phyloP scores from a whole-genome alignment of 2,888 invertebrate species.

The Cosmopolites sordidus region DNA sequence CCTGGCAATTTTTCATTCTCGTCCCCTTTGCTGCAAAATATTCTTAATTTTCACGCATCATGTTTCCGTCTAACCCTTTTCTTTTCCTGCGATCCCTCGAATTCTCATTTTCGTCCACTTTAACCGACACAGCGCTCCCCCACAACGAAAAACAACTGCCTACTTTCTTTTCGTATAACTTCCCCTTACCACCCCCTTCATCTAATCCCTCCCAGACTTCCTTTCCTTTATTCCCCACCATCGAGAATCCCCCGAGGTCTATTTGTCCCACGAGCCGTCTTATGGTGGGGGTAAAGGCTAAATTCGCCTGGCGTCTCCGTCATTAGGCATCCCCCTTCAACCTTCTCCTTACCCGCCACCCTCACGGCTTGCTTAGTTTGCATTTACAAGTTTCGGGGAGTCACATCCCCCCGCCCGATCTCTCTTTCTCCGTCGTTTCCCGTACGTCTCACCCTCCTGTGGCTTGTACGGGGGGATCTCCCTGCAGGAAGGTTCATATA shows the following conservation, averaged over 20 bases:
- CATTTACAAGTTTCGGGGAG: conserved; percentile 49
- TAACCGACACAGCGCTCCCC: background rate
- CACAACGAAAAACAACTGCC: background rate
- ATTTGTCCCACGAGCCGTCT: conserved; percentile 45
- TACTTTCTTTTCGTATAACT: background rate
- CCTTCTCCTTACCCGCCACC: conserved; percentile 34
- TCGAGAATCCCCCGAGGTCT: conserved; percentile 30
- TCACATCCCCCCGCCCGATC: conserved; percentile 26
- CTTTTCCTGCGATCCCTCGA: conserved; percentile 1
- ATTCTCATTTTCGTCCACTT: background rate
- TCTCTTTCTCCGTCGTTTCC: conserved; percentile 1
- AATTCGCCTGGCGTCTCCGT: conserved; percentile 46
- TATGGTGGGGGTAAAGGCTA: conserved; percentile 39
- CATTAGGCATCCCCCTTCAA: conserved; percentile 45
- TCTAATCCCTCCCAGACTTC: conserved; percentile 27
- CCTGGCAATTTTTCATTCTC: conserved; percentile 1
- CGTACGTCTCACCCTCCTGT: conserved; percentile 33
- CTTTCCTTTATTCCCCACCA: background rate
- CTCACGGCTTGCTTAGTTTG: conserved; percentile 50
- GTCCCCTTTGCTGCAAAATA: conserved; percentile 13
- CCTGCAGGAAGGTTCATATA: conserved; percentile 48
- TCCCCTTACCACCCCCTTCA: conserved; percentile 8
- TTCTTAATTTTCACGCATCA: conserved; percentile 11
- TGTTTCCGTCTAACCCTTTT: background rate
- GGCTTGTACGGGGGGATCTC: conserved; percentile 33